A percentile compares a stretch with the other conserved stretches of the same genome.
Evolutionary conservation across 2,113 vertebrate species (phyloP).

Genomic region (Thalassoma bifasciatum): DNA sequence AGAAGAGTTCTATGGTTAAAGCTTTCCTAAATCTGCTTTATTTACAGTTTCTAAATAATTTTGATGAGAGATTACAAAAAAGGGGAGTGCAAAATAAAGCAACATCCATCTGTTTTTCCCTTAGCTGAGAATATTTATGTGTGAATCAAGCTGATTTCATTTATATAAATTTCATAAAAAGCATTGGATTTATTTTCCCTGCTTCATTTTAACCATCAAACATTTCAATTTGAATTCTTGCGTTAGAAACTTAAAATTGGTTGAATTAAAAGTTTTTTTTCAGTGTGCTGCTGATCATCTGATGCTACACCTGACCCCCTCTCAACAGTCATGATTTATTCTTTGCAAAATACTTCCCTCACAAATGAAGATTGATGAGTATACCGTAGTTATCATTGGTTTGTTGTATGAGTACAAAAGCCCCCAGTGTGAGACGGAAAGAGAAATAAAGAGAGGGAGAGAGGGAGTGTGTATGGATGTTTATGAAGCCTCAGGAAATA

Average conservation of each 20-base stretch:
- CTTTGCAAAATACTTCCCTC: not conserved
- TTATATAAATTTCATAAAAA: too few species aligned
- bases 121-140: not conserved
- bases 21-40: slow-evolving; percentile 5
- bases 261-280: too few species aligned
- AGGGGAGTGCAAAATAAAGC: slow-evolving; percentile 31
- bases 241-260: too few species aligned
- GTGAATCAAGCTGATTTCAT: too few species aligned
- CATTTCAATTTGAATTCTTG: too few species aligned
- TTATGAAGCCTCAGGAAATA: slow-evolving; percentile 87
- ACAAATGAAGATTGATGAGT: slow-evolving; percentile 7
- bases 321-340: slow-evolving; percentile 1
- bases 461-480: slow-evolving; percentile 55
- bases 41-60: slow-evolving; percentile 5
- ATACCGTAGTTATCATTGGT: not conserved
- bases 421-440: slow-evolving; percentile 21
- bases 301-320: too few species aligned
- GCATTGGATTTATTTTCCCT: too few species aligned
- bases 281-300: too few species aligned
- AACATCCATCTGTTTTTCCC: slow-evolving; percentile 53
- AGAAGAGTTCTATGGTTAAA: not conserved
- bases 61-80: slow-evolving; percentile 1
- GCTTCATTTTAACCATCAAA: too few species aligned
- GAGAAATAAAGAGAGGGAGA: not conserved
- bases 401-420: slow-evolving; percentile 21